Evolutionary conservation across 2,888 invertebrate species (phyloP).

Genomic region (Lithodes maja): DNA sequence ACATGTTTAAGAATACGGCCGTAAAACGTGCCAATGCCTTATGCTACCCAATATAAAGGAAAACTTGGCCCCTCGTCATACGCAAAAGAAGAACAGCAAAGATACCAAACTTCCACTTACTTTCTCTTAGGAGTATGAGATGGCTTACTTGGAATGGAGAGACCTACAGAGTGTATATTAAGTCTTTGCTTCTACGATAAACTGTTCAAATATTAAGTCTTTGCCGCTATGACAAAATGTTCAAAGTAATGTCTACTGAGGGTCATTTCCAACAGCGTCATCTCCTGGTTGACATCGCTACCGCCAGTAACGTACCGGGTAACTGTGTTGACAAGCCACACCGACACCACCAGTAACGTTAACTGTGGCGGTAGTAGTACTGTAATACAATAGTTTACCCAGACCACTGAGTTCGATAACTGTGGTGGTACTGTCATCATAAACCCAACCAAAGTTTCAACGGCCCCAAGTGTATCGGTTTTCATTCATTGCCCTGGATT

Average conservation of each 20-base stretch:
- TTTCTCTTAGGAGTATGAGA: conserved; percentile 55
- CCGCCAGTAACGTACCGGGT: conserved; percentile 5
- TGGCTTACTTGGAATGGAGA: conserved; percentile 55
- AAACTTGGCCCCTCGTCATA: too few relatives aligned
- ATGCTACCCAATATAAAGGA: neutral
- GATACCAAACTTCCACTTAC: conserved; percentile 61
- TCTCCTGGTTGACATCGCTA: conserved; percentile 46
- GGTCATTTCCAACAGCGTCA: conserved; percentile 50
- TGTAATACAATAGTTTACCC: too few relatives aligned
- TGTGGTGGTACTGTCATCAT: conserved; percentile 25
- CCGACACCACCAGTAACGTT: conserved; percentile 37
- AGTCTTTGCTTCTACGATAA: conserved; percentile 48
- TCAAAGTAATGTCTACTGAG: conserved; percentile 53
- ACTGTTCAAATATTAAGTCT: conserved; percentile 15
- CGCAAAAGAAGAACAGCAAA: conserved; percentile 1
- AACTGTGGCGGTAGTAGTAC: too few relatives aligned
- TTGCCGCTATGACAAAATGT: conserved; percentile 22
- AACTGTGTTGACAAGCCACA: neutral
- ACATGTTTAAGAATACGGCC: too few relatives aligned
- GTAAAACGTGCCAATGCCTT: neutral
- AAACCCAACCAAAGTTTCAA: conserved; percentile 37
- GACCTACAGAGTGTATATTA: conserved; percentile 37
- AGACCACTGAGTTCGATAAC: too few relatives aligned
- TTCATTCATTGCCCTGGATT: conserved; percentile 39
- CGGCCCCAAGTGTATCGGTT: conserved; percentile 44